Conservation (phyloP, 2,113 vertebrate species). For the Epinephelus moara region DNA sequence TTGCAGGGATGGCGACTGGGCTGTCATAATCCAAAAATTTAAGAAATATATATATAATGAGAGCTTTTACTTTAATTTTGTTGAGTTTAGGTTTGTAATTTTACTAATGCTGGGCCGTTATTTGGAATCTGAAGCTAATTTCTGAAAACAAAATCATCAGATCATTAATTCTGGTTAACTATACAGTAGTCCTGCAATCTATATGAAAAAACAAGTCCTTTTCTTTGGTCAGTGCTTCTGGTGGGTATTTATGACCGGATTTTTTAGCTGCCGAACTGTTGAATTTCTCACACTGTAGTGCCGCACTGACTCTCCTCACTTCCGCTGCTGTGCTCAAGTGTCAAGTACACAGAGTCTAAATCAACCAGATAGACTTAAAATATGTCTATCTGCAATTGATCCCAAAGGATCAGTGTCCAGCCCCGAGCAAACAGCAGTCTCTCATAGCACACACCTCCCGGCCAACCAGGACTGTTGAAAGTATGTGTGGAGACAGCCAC, state of each 20-base stretch:
- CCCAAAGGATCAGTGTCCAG: constrained; percentile 63
- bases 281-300: constrained; percentile 57
- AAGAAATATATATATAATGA: background rate
- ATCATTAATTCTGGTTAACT: background rate
- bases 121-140: background rate
- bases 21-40: background rate
- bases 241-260: background rate
- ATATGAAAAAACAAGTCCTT: background rate
- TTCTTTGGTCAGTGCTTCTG: constrained; percentile 3
- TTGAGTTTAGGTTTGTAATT: background rate
- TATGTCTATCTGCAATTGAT: constrained; percentile 67
- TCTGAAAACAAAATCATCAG: background rate
- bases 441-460: constrained; percentile 60
- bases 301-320: constrained; percentile 30
- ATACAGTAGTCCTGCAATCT: background rate
- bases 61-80: background rate
- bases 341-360: constrained; percentile 64
- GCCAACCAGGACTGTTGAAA: constrained; percentile 28
- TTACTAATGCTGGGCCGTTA: background rate
- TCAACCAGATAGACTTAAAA: constrained; percentile 66
- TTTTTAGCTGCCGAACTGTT: constrained; percentile 52
- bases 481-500: constrained; percentile 50
- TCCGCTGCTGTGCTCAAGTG: constrained; percentile 64
- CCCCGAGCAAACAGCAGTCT: constrained; percentile 61
- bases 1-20: too few species aligned